These are phyloP conservation scores for Acropora tenuis DNA, from an alignment of 64 coral and sea anemone species.

Conservation along the genomic window DNA sequence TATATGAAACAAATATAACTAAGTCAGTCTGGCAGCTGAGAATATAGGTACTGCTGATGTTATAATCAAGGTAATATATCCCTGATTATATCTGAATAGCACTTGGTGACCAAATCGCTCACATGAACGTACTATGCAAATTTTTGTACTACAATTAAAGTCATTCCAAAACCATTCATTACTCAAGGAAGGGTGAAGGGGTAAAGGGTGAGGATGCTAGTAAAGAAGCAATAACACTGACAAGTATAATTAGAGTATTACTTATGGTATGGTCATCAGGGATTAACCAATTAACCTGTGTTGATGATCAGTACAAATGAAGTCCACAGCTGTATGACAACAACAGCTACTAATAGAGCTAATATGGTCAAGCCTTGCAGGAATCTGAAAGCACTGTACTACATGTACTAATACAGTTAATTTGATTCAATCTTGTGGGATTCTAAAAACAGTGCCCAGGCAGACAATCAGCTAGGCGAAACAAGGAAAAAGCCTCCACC, in stretches of 20 bases:
- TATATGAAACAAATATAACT: too few relatives aligned
- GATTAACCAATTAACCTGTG: background rate
- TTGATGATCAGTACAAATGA: background rate
- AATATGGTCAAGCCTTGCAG: background rate
- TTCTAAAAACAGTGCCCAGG: conserved; percentile 1
- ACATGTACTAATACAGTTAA: background rate
- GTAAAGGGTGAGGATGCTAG: background rate
- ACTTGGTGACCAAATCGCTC: background rate
- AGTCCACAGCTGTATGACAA: background rate
- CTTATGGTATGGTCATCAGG: background rate
- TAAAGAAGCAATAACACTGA: background rate
- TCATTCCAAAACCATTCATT: background rate
- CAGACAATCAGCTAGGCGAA: background rate
- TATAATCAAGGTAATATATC: conserved; percentile 10
- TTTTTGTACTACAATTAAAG: background rate
- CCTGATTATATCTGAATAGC: background rate
- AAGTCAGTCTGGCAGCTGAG: background rate
- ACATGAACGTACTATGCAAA: background rate
- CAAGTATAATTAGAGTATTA: background rate
- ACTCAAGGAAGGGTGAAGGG: background rate
- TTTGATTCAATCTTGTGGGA: conserved; percentile 12
- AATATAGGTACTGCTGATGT: background rate
- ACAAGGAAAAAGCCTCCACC: background rate
- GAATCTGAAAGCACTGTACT: too few relatives aligned
- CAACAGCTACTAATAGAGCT: background rate